Conservation (phyloP, 2,797 vertebrate genomes). For the Pseudochirops cupreus region DNA sequence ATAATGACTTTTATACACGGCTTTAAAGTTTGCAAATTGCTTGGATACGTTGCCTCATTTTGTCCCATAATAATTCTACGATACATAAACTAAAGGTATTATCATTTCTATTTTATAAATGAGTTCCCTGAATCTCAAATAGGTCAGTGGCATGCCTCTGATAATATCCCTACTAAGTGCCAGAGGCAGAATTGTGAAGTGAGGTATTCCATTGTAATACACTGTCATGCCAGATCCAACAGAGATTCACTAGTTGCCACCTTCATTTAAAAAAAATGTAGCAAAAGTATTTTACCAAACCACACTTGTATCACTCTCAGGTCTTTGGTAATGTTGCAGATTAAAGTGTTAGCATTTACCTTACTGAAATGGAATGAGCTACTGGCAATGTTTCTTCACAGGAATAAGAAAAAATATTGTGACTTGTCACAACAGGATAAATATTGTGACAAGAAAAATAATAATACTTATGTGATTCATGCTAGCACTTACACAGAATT, state of each 20-base stretch:
- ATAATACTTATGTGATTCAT: constrained; percentile 18
- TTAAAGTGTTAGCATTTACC: background rate
- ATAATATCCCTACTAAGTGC: background rate
- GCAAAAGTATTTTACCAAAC: background rate
- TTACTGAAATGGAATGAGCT: constrained; percentile 10
- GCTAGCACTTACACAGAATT: background rate
- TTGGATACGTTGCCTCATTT: background rate
- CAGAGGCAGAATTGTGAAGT: background rate
- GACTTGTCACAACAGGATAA: background rate
- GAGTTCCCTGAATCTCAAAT: background rate
- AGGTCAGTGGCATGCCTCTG: background rate
- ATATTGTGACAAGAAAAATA: constrained; percentile 2
- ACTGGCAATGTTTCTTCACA: background rate
- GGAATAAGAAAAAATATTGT: background rate
- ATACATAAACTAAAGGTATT: background rate
- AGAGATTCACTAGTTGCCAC: background rate
- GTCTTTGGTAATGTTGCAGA: background rate
- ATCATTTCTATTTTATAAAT: background rate
- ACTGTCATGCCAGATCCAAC: background rate
- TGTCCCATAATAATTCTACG: background rate
- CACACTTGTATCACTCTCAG: background rate
- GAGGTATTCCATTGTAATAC: background rate
- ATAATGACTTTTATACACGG: background rate
- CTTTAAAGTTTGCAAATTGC: background rate
- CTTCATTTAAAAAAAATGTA: background rate